Evolutionary conservation across 1,140 invertebrate genomes (phyloP).

Genomic region (Himalopsyche phryganea): DNA sequence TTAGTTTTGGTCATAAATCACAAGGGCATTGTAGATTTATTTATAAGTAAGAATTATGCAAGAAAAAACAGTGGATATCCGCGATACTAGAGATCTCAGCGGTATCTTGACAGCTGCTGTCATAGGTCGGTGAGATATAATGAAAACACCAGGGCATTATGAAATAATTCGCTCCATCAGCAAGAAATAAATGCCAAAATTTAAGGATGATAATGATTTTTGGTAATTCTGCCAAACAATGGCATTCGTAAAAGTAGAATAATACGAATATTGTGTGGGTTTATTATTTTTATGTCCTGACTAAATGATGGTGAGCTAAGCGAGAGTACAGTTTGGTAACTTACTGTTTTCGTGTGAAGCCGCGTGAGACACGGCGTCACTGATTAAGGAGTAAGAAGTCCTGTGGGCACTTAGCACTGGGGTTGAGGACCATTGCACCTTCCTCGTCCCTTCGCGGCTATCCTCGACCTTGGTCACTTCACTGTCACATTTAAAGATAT

Average conservation of each 20-base stretch:
- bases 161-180: too few species aligned
- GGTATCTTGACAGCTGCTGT: too few species aligned
- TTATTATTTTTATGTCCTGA: too few species aligned
- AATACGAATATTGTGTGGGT: too few species aligned
- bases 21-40: slow-evolving; percentile 11
- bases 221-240: too few species aligned
- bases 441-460: slow-evolving; percentile 7
- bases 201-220: neutral
- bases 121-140: too few species aligned
- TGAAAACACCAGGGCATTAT: too few species aligned
- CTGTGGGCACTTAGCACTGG: neutral
- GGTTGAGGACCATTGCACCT: slow-evolving; percentile 5
- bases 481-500: slow-evolving; percentile 22
- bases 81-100: too few species aligned
- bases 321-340: too few species aligned
- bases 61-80: neutral
- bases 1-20: neutral
- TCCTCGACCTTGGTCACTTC: slow-evolving; percentile 17
- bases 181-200: too few species aligned
- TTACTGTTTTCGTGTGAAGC: slow-evolving; percentile 26
- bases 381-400: slow-evolving; percentile 22
- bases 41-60: slow-evolving; percentile 17
- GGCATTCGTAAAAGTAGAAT: too few species aligned
- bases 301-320: too few species aligned
- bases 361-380: slow-evolving; percentile 22